Evolutionary conservation across 2,888 invertebrate genomes (phyloP).

Genomic region (Xanthorhoe designata): DNA sequence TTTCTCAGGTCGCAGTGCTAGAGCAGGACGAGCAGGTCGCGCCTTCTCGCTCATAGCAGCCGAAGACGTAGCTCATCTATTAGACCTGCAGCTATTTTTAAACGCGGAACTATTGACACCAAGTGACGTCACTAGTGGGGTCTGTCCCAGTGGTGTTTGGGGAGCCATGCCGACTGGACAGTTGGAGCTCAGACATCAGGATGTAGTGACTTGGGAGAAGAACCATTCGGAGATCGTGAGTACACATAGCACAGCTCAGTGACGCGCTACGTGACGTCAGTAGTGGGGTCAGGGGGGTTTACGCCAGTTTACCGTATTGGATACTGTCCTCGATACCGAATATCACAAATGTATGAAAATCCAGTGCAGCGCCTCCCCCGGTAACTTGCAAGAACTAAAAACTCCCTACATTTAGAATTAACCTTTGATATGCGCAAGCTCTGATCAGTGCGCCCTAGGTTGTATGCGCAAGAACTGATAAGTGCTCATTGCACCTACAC

Average conservation of each 20-base stretch:
- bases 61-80: constrained; percentile 96
- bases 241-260: no score
- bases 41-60: constrained; percentile 96
- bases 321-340: no score
- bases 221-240: constrained; percentile 84
- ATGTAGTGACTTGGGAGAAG: constrained; percentile 90
- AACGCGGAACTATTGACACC: constrained; percentile 87
- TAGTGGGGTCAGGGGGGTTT: neutral
- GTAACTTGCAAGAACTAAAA: no score
- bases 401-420: no score
- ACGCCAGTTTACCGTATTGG: no score
- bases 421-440: no score
- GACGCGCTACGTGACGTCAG: neutral
- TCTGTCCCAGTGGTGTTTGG: constrained; percentile 87
- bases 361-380: no score
- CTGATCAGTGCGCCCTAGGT: no score
- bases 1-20: constrained; percentile 92
- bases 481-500: no score
- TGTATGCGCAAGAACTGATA: no score
- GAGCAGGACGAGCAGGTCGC: constrained; percentile 96
- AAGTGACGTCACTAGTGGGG: constrained; percentile 49
- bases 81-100: constrained; percentile 98
- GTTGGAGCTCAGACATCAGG: constrained; percentile 93
- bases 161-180: constrained; percentile 93
- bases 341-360: no score